Conservation (phyloP, 2,888 invertebrate genomes). For the Crioceris asparagi region DNA sequence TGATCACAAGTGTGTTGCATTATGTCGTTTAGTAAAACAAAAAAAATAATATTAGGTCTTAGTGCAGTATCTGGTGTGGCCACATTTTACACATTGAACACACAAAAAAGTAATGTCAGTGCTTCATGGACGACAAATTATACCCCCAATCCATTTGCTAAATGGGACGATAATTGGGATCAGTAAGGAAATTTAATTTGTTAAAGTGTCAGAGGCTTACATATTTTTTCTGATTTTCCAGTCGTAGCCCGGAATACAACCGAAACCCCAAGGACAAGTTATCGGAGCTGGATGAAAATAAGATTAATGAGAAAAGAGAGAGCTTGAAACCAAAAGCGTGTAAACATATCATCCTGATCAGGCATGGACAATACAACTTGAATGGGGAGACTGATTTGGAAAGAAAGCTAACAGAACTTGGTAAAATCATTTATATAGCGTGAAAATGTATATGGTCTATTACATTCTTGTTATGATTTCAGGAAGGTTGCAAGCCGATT, state of each 20-base stretch:
- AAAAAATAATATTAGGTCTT: constrained; percentile 47
- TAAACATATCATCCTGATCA: constrained; percentile 79
- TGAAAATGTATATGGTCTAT: constrained; percentile 14
- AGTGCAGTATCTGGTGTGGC: constrained; percentile 57
- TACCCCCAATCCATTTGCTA: constrained; percentile 46
- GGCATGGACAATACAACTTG: constrained; percentile 91
- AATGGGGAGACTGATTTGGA: constrained; percentile 61
- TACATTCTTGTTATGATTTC: constrained; percentile 19
- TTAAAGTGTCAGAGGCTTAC: neutral
- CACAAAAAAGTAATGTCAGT: constrained; percentile 38
- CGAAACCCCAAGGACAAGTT: constrained; percentile 47
- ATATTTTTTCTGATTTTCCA: constrained; percentile 25
- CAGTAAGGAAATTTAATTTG: constrained; percentile 46
- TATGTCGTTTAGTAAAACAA: constrained; percentile 49
- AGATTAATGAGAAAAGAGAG: constrained; percentile 55
- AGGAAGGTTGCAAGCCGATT: constrained; percentile 77
- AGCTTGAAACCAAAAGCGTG: constrained; percentile 50
- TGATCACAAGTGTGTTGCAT: constrained; percentile 7
- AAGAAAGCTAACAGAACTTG: constrained; percentile 68
- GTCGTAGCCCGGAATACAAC: constrained; percentile 63
- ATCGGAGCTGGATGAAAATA: constrained; percentile 51
- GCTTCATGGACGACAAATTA: constrained; percentile 63
- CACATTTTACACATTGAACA: constrained; percentile 43
- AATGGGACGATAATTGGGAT: constrained; percentile 89
- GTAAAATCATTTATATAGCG: constrained; percentile 35